Evolutionary conservation across 2,888 invertebrate species (phyloP), one percentile per base, ranked within the genome.

Genomic region (Ichneumoninae sp.): DNA sequence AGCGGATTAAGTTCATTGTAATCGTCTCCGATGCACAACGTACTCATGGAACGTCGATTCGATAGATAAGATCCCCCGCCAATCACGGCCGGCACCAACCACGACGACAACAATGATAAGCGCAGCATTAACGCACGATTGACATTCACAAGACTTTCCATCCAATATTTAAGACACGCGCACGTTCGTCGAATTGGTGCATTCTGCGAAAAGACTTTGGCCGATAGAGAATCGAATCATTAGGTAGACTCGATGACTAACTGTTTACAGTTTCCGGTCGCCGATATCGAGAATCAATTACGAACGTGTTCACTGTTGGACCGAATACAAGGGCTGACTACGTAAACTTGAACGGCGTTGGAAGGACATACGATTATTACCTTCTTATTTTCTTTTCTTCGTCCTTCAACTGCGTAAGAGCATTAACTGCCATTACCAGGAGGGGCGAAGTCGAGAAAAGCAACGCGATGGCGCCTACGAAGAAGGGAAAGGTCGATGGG

Each of bases 141-240:
- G 68, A 69, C 80, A 77, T 60, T 76, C 71, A 30, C 68, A 40
- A 22, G 52, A 52, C 52, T 72, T 50, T 72, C 3, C 54, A 30
- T 57, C 40, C 40, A 50, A 62, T 44, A 57, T 5, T 33, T 16
- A 69, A 47, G 50, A 62, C 40, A 47, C 26, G 66, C 44, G 47
- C 36, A 26, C 52, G 62, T 52, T 22, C 8, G 30, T 8, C 33
- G 47, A 22, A 40, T 65, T 7, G 26, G 8, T 6, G 52, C 36
- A 50, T 44, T 10, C 19, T 36, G 30, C 33, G 66, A 3, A 3
- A 60, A 52, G 16, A 78, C 13, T 22, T 50, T 40, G 16, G 30
- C 66, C 50, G 26, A 36, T 77, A 66, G 79, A 81, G 74, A 77
- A 82, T 82, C 75, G 74, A 22, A 70, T 75, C 79, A 75, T 79